Base-by-base conservation (phyloP, 1,140 invertebrate species). In the Ctenoplectra terminalis region DNA sequence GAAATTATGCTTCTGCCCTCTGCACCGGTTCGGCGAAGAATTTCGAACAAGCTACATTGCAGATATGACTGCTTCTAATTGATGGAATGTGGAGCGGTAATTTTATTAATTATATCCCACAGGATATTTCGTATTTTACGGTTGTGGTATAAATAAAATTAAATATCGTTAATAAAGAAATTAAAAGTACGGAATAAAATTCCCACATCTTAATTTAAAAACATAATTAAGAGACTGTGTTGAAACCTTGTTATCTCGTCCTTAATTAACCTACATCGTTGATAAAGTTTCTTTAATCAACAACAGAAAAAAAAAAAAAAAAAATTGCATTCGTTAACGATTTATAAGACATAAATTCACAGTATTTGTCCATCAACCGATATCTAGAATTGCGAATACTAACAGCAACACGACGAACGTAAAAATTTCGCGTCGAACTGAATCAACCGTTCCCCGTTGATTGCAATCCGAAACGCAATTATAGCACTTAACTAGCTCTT, bases 381-480 rank as follows among this genome's bases (percentile, higher is more conserved):
- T 54, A 2, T 4, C 6, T 1, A 4, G 2, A 5, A 20, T 1
- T 15, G 23, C 9, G 48, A 58, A 60, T 26, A 34, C 40, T 15
- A 20, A 6, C 43, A 6, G n/a, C 11, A 20, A 23, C 56, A 26
- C 17, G 20, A 17, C 26, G 17, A 15, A 20, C 4, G 1, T 50
- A 40, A 73, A 73, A 80, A 54, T 63, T 52, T 50, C 69, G 31
- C 37, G 34, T 26, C 26, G 29, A 46, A 64, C 43, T 37, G 40
- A 52, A 73, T 26, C 56, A 50, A 11, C 23, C 34, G 63, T n/a
- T 11, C 67, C 66, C 23, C 67, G 56, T 61, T 76, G 56, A 81
- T 67, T 76, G 80, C 80, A 61, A 77, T 81, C 37, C 43, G 80
- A 69, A 77, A 82, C 43, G 52, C 54, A 77, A 82, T 82, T 69